Base-by-base conservation (phyloP, 2,888 invertebrate species). In the Drosophila engyochracea region DNA sequence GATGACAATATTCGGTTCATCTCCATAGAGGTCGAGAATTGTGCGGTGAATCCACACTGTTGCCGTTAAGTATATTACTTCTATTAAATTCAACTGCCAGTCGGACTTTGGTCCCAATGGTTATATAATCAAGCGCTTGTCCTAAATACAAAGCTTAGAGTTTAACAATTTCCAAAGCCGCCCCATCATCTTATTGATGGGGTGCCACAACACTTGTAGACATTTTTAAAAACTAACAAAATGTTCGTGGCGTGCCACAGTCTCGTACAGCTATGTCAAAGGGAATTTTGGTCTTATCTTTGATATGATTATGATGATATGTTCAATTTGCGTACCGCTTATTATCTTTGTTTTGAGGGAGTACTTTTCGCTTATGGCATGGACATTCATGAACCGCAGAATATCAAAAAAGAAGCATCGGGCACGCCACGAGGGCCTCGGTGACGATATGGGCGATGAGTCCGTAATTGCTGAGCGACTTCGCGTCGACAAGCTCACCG, bases 1-100 rank as follows among this genome's bases (percentile, higher is more conserved):
- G 74, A 88, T 71, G 16, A 55, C 0, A 7, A 60, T 10, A 54
- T 88, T 1, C 0, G 4, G 1, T 81, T 81, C 9, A 22, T 82
- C 1, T 86, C 88, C 6, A 28, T 3, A 6, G 19, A 64, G 4
- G 7, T 85, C 19, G 64, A 74, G 6, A 33, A 76, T 0, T 91
- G 90, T 53, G 0, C 59, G 0, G 28, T 16, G 10, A 4, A 0
- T 0, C 90, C 90, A 9, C 67, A 83, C 37, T 90, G 90, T 66
- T 89, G 91, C 81, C 44, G 89, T 85, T 90, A 61, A 83, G 85
- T 87, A 54, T 31, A n/a, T 14, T 19, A 28, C 3, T 30, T 19
- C 28, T 19, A 10, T 19, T 28, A 19, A 14, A 28, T 51, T 10
- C 5, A 28, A 16, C 14, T 47, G 47, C 2, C 37, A 2, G 16